phyloP scores from a whole-genome alignment of 2,888 invertebrate genomes.

The Anthrax anthrax region DNA sequence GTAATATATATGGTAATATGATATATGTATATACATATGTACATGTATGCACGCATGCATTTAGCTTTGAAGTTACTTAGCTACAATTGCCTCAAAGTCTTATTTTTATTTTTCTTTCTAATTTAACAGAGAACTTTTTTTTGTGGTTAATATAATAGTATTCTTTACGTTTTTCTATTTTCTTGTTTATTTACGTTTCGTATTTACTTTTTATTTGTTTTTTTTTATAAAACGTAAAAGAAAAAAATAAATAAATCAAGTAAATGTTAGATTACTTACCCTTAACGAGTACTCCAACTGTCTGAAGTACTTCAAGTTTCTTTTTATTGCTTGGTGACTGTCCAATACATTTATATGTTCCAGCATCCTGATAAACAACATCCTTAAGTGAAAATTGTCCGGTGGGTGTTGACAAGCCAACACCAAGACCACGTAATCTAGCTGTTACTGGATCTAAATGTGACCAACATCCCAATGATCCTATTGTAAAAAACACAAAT shows the following conservation, averaged over 20 bases:
- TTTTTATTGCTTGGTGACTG: conserved; percentile 35
- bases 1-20: no score
- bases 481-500: conserved; percentile 21
- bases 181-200: no score
- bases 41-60: no score
- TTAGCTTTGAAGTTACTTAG: no score
- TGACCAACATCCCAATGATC: conserved; percentile 50
- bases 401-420: conserved; percentile 39
- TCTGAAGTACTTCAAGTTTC: conserved; percentile 40
- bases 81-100: no score
- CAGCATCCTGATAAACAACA: conserved; percentile 62
- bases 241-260: no score
- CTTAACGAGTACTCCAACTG: conserved; percentile 39
- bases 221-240: background rate
- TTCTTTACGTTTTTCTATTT: no score
- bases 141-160: no score
- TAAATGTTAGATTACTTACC: conserved; percentile 36
- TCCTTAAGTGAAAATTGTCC: conserved; percentile 51
- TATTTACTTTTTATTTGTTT: no score
- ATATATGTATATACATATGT: no score
- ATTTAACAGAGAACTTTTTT: no score
- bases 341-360: conserved; percentile 57
- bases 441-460: conserved; percentile 40
- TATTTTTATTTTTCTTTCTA: no score
- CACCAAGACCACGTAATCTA: conserved; percentile 40